Evolutionary conservation across 2,888 invertebrate genomes (phyloP).

Genomic region (Leucoptera coffeella): DNA sequence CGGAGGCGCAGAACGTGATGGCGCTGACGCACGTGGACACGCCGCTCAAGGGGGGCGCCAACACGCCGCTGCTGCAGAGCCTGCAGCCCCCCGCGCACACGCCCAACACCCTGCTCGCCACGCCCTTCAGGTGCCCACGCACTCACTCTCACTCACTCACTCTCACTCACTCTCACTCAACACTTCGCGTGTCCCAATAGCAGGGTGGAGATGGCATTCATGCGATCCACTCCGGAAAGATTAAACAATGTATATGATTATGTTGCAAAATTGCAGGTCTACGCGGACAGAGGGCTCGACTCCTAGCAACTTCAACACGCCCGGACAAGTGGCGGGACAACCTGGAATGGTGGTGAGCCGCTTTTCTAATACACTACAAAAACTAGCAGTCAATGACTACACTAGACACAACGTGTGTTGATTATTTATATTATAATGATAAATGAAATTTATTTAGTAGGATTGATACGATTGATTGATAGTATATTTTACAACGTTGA

Average conservation of each 20-base stretch:
- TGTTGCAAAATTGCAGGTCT: slow-evolving; percentile 52
- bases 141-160: slow-evolving; percentile 25
- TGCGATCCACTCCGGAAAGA: slow-evolving; percentile 32
- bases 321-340: slow-evolving; percentile 30
- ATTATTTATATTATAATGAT: too few relatives aligned
- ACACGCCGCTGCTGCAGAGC: slow-evolving; percentile 85
- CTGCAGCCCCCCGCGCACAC: slow-evolving; percentile 85
- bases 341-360: slow-evolving; percentile 18
- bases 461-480: too few relatives aligned
- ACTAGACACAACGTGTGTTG: too few relatives aligned
- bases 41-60: slow-evolving; percentile 91
- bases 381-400: too few relatives aligned
- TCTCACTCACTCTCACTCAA: slow-evolving; percentile 67
- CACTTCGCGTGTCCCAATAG: slow-evolving; percentile 72
- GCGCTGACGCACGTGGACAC: slow-evolving; percentile 97
- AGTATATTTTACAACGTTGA: too few relatives aligned
- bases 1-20: slow-evolving; percentile 99
- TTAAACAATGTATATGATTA: too few relatives aligned
- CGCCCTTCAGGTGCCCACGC: too few relatives aligned
- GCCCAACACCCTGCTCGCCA: slow-evolving; percentile 44
- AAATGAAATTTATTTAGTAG: too few relatives aligned
- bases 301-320: slow-evolving; percentile 55
- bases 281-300: slow-evolving; percentile 59
- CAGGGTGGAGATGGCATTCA: slow-evolving; percentile 81
- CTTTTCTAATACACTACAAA: neutral